A percentile compares a stretch with the other conserved stretches of the same genome.
Evolutionary conservation across 2,113 vertebrate species (phyloP).

Genomic region (Melanerpes aurifrons): DNA sequence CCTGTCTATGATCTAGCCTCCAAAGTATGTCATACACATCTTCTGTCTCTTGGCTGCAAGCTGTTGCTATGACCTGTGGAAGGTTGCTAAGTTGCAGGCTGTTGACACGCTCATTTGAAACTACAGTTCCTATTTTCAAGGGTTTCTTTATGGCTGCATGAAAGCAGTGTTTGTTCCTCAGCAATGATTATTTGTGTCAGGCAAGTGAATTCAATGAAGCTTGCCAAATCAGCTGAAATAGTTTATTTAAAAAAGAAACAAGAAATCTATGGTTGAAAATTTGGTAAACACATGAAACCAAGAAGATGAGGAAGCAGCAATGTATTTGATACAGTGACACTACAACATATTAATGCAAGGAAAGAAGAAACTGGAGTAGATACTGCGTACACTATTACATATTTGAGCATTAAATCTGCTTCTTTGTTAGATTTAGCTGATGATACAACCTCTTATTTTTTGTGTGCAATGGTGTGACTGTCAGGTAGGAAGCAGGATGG

Average conservation of each 20-base stretch:
- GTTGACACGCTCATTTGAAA: neutral
- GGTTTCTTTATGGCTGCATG: neutral
- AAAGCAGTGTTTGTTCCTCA: neutral
- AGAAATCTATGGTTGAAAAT: neutral
- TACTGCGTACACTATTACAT: neutral
- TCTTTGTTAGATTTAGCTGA: neutral
- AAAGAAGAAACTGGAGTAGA: neutral
- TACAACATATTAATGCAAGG: neutral
- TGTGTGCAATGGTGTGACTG: neutral
- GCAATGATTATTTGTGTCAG: neutral
- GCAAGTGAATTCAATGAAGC: neutral
- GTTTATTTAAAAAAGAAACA: neutral
- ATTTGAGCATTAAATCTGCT: neutral
- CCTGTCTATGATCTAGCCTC: conserved; percentile 41
- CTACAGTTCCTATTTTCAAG: neutral
- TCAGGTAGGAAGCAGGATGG: neutral
- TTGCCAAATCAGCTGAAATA: neutral
- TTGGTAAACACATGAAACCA: neutral
- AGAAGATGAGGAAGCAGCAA: neutral
- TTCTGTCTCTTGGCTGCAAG: conserved; percentile 19
- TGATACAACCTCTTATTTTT: neutral
- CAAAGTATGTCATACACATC: conserved; percentile 45
- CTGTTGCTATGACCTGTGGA: conserved; percentile 20
- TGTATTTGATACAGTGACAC: neutral
- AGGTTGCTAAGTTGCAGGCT: conserved; percentile 44